Conservation (phyloP, 1,140 invertebrate genomes). For the Agraylea sexmaculata region DNA sequence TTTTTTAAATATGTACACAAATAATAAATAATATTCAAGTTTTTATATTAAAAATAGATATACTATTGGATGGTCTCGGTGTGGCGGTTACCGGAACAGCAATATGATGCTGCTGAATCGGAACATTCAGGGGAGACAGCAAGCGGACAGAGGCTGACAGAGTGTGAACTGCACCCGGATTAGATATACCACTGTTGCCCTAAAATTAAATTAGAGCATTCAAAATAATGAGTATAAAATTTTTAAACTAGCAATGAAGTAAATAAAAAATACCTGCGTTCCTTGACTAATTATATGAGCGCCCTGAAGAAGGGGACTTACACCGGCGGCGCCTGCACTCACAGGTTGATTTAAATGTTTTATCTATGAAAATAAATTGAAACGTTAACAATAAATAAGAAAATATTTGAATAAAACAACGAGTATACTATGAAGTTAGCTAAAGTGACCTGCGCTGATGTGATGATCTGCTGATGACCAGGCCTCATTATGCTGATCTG, state of each 20-base stretch:
- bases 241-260: not conserved
- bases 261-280: constrained; percentile 12
- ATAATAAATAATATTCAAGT: not conserved
- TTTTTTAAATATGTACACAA: not conserved
- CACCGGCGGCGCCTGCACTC: constrained; percentile 1
- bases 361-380: too few species aligned
- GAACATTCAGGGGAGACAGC: constrained; percentile 9
- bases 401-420: too few species aligned
- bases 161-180: constrained; percentile 8
- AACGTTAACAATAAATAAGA: too few species aligned
- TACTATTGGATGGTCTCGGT: constrained; percentile 11
- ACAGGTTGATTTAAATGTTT: too few species aligned
- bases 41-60: not conserved
- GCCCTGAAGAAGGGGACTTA: constrained; percentile 12
- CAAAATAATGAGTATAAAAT: not conserved
- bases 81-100: constrained; percentile 1
- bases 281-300: constrained; percentile 18
- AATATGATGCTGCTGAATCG: constrained; percentile 13
- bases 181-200: constrained; percentile 8
- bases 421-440: too few species aligned
- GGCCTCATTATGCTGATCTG: too few species aligned
- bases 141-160: constrained; percentile 14
- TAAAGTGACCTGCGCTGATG: too few species aligned
- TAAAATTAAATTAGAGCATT: constrained; percentile 7
- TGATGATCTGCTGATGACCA: too few species aligned